These are phyloP conservation scores for Drosophila rellima DNA, from an alignment of 2,888 invertebrate species.

Conservation along the genomic window DNA sequence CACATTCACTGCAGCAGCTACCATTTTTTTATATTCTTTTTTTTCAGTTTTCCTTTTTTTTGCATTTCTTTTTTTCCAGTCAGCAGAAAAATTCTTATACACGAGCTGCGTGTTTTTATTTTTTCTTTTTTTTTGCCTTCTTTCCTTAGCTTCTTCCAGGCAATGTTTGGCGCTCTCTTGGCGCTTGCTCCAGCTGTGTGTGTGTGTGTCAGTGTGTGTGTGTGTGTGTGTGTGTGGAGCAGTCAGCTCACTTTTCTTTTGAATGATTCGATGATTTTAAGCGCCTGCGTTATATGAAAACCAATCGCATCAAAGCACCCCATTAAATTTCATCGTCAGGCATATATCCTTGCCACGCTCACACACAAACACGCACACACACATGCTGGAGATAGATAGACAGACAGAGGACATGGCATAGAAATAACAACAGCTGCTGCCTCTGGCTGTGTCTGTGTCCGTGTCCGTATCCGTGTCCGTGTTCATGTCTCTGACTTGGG, in stretches of 20 bases:
- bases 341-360: slow-evolving; percentile 80
- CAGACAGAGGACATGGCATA: slow-evolving; percentile 64
- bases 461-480: slow-evolving; percentile 14
- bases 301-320: slow-evolving; percentile 87
- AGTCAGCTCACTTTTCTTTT: slow-evolving; percentile 84
- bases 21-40: slow-evolving; percentile 41
- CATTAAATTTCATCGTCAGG: slow-evolving; percentile 86
- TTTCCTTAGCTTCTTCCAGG: slow-evolving; percentile 42
- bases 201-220: slow-evolving; percentile 26
- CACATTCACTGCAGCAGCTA: slow-evolving; percentile 38
- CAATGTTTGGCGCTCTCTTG: slow-evolving; percentile 58
- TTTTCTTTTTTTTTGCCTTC: slow-evolving; percentile 26
- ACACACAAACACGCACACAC: slow-evolving; percentile 35
- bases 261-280: slow-evolving; percentile 86
- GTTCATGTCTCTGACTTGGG: slow-evolving; percentile 28
- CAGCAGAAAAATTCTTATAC: slow-evolving; percentile 73
- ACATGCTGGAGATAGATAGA: slow-evolving; percentile 44
- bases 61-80: slow-evolving; percentile 70
- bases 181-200: slow-evolving; percentile 56
- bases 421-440: slow-evolving; percentile 75
- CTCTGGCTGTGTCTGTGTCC: slow-evolving; percentile 18
- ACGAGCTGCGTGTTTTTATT: slow-evolving; percentile 58
- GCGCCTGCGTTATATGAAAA: slow-evolving; percentile 87
- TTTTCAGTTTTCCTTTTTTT: slow-evolving; percentile 46
- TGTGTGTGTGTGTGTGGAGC: slow-evolving; percentile 63